These are phyloP conservation scores for Rattus rattus DNA, from an alignment of 2,113 vertebrate genomes.

Conservation along the genomic window DNA sequence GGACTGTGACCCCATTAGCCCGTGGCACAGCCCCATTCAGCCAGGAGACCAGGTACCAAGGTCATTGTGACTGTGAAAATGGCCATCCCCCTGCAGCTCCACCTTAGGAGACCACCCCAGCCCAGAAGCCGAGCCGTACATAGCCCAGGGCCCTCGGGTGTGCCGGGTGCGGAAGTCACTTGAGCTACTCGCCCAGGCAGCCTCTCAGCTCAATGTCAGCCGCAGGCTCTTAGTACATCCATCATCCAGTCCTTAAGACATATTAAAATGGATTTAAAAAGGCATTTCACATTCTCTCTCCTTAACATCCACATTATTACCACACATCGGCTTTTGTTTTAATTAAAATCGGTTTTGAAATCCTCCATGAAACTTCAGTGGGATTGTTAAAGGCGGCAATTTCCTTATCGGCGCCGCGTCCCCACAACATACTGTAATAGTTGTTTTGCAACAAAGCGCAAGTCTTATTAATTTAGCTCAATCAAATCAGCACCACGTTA, in stretches of 20 bases:
- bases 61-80: not conserved
- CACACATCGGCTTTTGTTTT: constrained; percentile 88
- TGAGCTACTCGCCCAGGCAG: constrained; percentile 32
- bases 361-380: constrained; percentile 88
- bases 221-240: constrained; percentile 64
- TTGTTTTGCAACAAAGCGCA: constrained; percentile 86
- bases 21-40: not conserved
- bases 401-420: constrained; percentile 81
- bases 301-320: constrained; percentile 88
- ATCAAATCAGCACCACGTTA: constrained; percentile 89
- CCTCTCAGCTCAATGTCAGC: constrained; percentile 79
- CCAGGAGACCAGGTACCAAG: not conserved
- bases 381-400: constrained; percentile 86
- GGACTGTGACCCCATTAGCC: not conserved
- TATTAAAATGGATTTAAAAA: constrained; percentile 90
- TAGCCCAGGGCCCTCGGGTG: not conserved
- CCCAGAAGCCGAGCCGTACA: not conserved
- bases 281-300: constrained; percentile 83
- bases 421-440: constrained; percentile 81
- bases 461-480: constrained; percentile 91
- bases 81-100: not conserved
- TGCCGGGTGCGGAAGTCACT: not conserved
- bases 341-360: constrained; percentile 92
- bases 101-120: not conserved
- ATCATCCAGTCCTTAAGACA: constrained; percentile 90